These are phyloP conservation scores for Vespertilio murinus DNA, from an alignment of 2,797 vertebrate genomes.

Conservation along the genomic window DNA sequence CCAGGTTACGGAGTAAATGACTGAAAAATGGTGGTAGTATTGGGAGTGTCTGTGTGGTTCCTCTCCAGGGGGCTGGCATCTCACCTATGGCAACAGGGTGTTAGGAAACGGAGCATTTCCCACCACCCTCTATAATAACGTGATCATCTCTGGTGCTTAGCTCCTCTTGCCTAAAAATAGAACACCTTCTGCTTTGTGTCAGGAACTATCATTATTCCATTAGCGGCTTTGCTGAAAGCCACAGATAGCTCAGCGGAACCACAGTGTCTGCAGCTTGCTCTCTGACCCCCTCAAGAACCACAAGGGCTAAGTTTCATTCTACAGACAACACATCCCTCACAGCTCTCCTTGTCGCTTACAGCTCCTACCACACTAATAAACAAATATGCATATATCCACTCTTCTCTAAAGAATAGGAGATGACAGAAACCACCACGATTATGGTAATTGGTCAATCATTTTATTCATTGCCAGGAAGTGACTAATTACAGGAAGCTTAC, in stretches of 20 bases:
- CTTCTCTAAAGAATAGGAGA: not conserved
- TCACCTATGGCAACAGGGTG: slow-evolving; percentile 35
- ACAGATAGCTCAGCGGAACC: slow-evolving; percentile 17
- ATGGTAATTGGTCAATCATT: not conserved
- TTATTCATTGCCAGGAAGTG: not conserved
- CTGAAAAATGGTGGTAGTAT: not conserved
- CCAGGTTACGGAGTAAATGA: slow-evolving; percentile 27
- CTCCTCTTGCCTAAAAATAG: slow-evolving; percentile 81
- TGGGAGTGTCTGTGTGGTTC: not conserved
- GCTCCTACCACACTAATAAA: not conserved
- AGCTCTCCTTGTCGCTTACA: not conserved
- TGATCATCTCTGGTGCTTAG: slow-evolving; percentile 64
- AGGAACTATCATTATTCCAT: slow-evolving; percentile 69
- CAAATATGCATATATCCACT: not conserved
- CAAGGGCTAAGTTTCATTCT: not conserved
- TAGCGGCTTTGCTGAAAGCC: slow-evolving; percentile 32
- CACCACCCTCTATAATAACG: slow-evolving; percentile 64
- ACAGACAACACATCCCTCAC: not conserved
- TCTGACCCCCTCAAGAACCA: slow-evolving; percentile 16
- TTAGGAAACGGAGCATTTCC: slow-evolving; percentile 57
- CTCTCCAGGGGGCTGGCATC: not conserved
- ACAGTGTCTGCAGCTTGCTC: slow-evolving; percentile 11
- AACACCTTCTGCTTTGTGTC: slow-evolving; percentile 79
- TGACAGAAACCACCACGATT: not conserved
- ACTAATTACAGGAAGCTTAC: not conserved